Conservation (phyloP, 1,140 invertebrate species). For the Drosophila sturtevanti region DNA sequence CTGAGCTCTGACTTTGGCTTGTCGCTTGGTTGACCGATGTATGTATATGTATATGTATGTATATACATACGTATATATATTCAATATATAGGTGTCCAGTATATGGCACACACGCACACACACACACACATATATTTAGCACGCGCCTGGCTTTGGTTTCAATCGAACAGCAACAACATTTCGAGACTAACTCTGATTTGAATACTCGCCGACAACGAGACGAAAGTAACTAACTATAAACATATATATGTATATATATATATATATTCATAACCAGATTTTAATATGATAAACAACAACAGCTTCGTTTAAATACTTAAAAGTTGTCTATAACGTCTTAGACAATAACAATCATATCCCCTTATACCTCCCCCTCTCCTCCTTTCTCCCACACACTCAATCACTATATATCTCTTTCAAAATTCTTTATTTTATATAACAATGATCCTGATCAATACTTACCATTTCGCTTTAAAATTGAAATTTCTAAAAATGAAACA, state of each 20-base stretch:
- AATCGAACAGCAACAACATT: conserved; percentile 38
- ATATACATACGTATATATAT: conserved; percentile 4
- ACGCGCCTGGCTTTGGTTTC: conserved; percentile 49
- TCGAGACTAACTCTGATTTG: conserved; percentile 42
- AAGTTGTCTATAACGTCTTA: conserved; percentile 53
- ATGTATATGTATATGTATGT: conserved; percentile 7
- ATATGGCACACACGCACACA: conserved; percentile 34
- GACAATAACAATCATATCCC: conserved; percentile 25
- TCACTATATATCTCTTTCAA: background rate
- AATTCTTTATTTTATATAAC: too few relatives aligned
- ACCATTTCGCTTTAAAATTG: too few relatives aligned
- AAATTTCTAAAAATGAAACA: too few relatives aligned
- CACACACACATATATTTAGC: conserved; percentile 25
- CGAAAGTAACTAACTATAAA: conserved; percentile 17
- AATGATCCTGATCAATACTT: too few relatives aligned
- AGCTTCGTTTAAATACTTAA: conserved; percentile 50
- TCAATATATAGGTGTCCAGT: conserved; percentile 11
- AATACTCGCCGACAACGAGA: conserved; percentile 38
- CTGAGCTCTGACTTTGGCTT: background rate
- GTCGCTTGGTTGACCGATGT: conserved; percentile 35
- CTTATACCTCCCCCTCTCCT: background rate
- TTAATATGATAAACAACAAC: conserved; percentile 64
- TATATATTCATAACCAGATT: conserved; percentile 65
- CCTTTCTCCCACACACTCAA: background rate
- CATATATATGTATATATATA: conserved; percentile 1